These are phyloP conservation scores for Hoplostethus mediterraneus DNA, from an alignment of 2,797 vertebrate species.

Conservation along the genomic window DNA sequence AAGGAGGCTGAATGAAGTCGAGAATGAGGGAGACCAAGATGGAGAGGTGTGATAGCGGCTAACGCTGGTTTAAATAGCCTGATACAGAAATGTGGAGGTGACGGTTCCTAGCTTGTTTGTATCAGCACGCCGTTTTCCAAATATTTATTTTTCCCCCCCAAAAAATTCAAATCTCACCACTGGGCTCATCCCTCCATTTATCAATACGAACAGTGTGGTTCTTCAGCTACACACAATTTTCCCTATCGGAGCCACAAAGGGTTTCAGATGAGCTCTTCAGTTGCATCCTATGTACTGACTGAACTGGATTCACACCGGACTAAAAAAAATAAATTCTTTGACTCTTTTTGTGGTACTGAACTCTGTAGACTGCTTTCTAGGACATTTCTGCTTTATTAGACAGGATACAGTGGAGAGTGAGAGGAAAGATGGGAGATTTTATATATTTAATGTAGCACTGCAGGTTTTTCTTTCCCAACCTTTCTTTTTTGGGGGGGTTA, in stretches of 20 bases:
- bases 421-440: neutral
- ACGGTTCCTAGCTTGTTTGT: conserved; percentile 31
- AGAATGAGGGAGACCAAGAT: conserved; percentile 9
- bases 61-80: conserved; percentile 29
- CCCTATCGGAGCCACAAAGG: conserved; percentile 4
- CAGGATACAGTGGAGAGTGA: neutral
- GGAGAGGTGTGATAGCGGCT: conserved; percentile 23
- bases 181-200: conserved; percentile 38
- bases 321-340: neutral
- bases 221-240: neutral
- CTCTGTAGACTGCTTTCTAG: neutral
- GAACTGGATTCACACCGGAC: neutral
- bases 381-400: too few relatives aligned
- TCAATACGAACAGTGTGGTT: too few relatives aligned
- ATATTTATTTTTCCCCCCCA: neutral
- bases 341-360: conserved; percentile 1
- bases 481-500: too few relatives aligned
- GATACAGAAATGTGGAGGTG: conserved; percentile 45
- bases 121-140: neutral
- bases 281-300: conserved; percentile 3
- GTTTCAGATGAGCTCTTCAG: conserved; percentile 34
- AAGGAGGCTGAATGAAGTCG: conserved; percentile 12
- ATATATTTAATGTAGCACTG: too few relatives aligned
- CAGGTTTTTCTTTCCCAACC: too few relatives aligned
- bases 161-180: conserved; percentile 51